These are phyloP conservation scores for Caranx melampygus DNA, from an alignment of 2,113 vertebrate genomes.

Conservation along the genomic window DNA sequence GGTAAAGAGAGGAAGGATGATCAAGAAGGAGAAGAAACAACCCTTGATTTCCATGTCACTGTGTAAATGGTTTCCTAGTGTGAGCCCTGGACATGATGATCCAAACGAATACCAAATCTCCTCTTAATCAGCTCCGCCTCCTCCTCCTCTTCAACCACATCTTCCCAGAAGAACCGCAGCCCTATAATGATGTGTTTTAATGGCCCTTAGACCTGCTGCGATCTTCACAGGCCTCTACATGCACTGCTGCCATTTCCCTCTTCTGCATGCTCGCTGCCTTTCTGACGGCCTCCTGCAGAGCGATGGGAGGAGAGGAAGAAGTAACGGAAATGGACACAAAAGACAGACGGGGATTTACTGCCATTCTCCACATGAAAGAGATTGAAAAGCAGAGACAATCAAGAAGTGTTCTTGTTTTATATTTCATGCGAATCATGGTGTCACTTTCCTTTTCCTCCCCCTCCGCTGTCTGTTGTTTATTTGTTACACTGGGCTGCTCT, in stretches of 20 bases:
- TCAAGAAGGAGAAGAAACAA: conserved; percentile 7
- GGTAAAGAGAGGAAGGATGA: not conserved
- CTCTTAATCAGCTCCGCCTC: conserved; percentile 28
- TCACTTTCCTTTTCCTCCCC: not conserved
- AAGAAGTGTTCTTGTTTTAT: conserved; percentile 19
- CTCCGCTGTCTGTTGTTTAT: conserved; percentile 9
- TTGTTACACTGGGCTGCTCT: not conserved
- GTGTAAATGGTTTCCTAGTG: conserved; percentile 38
- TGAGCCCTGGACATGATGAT: not conserved
- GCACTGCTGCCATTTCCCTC: conserved; percentile 39
- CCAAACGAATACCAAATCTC: conserved; percentile 43
- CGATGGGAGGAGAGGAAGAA: conserved; percentile 28
- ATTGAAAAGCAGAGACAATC: conserved; percentile 20
- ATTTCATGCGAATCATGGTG: conserved; percentile 8
- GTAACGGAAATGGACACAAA: not conserved
- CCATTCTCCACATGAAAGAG: conserved; percentile 16
- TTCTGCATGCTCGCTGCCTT: conserved; percentile 31
- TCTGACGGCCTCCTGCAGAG: conserved; percentile 39
- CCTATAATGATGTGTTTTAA: conserved; percentile 64
- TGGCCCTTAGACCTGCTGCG: conserved; percentile 56
- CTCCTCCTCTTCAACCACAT: conserved; percentile 13
- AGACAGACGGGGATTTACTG: not conserved
- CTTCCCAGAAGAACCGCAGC: conserved; percentile 27
- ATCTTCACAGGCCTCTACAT: conserved; percentile 41
- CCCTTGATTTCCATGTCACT: conserved; percentile 54